Evolutionary conservation across 2,888 invertebrate genomes (phyloP).

Genomic region (Pomacea canaliculata): DNA sequence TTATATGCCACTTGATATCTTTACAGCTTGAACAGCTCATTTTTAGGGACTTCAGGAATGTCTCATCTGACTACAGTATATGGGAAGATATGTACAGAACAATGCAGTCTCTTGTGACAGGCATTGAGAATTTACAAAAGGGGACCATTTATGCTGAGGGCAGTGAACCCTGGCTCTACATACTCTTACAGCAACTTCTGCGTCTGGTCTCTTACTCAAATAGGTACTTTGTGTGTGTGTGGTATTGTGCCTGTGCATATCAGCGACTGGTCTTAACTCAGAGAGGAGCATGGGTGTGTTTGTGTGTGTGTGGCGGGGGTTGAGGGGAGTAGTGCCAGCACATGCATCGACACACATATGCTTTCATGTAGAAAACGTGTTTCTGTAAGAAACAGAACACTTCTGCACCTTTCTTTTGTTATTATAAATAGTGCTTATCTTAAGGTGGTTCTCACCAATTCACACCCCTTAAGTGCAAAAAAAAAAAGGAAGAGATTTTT

Average conservation of each 20-base stretch:
- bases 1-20: not conserved
- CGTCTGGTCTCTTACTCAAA: not conserved
- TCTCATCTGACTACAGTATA: constrained; percentile 5
- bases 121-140: constrained; percentile 14
- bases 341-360: not conserved
- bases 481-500: too few relatives aligned
- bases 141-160: constrained; percentile 14
- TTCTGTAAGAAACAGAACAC: too few relatives aligned
- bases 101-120: constrained; percentile 10
- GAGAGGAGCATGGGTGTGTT: too few relatives aligned
- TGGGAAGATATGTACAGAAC: constrained; percentile 20
- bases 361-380: not conserved
- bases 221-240: too few relatives aligned
- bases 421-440: too few relatives aligned
- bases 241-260: too few relatives aligned
- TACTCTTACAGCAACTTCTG: constrained; percentile 3
- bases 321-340: not conserved
- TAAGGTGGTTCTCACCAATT: too few relatives aligned
- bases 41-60: constrained; percentile 14
- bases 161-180: constrained; percentile 12
- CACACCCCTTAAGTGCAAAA: too few relatives aligned
- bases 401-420: too few relatives aligned
- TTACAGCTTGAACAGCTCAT: constrained; percentile 32
- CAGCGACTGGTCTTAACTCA: too few relatives aligned
- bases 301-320: not conserved